Evolutionary conservation across 1,140 invertebrate genomes (phyloP), one percentile per base, ranked within the genome.

Genomic region (Cotesia chilonis): DNA sequence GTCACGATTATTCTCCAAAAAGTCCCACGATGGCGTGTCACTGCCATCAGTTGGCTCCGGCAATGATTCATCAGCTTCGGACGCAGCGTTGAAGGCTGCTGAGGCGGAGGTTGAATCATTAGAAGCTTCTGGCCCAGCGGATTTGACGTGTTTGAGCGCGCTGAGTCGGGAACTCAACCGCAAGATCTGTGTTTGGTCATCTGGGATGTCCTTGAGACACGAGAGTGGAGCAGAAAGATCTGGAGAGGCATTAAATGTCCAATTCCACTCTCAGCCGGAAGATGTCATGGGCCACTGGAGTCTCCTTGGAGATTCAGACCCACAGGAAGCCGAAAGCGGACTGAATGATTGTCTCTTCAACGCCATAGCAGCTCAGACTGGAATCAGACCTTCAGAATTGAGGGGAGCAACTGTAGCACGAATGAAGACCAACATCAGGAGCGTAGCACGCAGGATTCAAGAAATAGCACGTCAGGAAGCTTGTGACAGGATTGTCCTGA

Each of bases 291-390:
- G 77, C 6, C 81, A 83, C 28, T 83, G 79, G 79, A 80, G 77
- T 0, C 20, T 81, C 3, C 20, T 51, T 0, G 69, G 66, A 1
- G 61, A 75, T n/a, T 2, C 17, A n/a, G 74, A 82, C 60, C 78
- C 77, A 0, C 4, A 61, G 1, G 28, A 71, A 12, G 20, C 51
- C 17, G 37, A 37, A 6, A 38, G 14, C 12, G 5, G 17, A 6
- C 10, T 70, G 9, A 83, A 83, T 6, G 70, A 77, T 6, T 82
- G 81, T 36, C 63, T 81, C 0, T 83, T 83, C 47, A 28, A 55
- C 0, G 79, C 70, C 1, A 71, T 83, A 0, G 77, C 74, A 3
- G 71, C 66, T 6, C 77, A 80, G 55, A 78, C 63, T 0, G 75
- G 54, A 0, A 36, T 20, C 1, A 20, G 59, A 60, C 38, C 75